A percentile compares a stretch with the other conserved stretches of the same genome.
Evolutionary conservation across 2,888 invertebrate genomes (phyloP).

Genomic region (Linnaemya vulpina): DNA sequence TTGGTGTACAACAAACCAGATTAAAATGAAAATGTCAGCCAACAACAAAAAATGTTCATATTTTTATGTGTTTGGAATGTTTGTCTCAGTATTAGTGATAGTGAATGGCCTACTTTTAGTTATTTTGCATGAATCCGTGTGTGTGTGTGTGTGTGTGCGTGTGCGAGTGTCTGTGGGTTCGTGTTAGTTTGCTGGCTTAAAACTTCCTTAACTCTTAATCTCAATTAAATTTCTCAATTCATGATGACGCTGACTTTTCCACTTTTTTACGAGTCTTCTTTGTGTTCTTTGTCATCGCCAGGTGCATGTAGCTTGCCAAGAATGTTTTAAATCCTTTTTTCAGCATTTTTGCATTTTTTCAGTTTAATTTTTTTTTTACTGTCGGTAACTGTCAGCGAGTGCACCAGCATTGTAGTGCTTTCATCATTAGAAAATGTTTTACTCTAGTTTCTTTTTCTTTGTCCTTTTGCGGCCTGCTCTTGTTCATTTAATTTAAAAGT

Average conservation of each 20-base stretch:
- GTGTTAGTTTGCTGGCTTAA: background rate
- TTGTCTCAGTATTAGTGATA: background rate
- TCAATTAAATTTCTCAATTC: slow-evolving; percentile 46
- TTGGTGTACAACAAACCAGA: slow-evolving; percentile 23
- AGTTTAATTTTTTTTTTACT: background rate
- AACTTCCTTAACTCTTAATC: slow-evolving; percentile 43
- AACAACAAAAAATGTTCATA: slow-evolving; percentile 18
- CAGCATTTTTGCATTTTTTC: slow-evolving; percentile 31
- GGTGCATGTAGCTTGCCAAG: slow-evolving; percentile 55
- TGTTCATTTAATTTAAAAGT: slow-evolving; percentile 40
- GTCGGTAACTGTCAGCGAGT: slow-evolving; percentile 4
- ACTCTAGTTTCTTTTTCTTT: background rate
- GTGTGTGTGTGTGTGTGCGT: background rate
- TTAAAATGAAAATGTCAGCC: slow-evolving; percentile 56
- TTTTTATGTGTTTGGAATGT: slow-evolving; percentile 12
- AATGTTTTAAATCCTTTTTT: slow-evolving; percentile 54
- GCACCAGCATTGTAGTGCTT: background rate
- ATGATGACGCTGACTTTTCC: slow-evolving; percentile 45
- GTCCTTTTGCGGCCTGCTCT: slow-evolving; percentile 2
- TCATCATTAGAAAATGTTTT: slow-evolving; percentile 24
- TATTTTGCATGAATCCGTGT: background rate
- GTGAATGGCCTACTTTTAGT: slow-evolving; percentile 41
- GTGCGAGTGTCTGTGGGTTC: background rate
- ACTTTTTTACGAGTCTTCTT: slow-evolving; percentile 31
- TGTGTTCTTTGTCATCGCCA: slow-evolving; percentile 41